Base-by-base conservation (phyloP, 2,888 invertebrate genomes). In the Branchipolynoe longqiensis region DNA sequence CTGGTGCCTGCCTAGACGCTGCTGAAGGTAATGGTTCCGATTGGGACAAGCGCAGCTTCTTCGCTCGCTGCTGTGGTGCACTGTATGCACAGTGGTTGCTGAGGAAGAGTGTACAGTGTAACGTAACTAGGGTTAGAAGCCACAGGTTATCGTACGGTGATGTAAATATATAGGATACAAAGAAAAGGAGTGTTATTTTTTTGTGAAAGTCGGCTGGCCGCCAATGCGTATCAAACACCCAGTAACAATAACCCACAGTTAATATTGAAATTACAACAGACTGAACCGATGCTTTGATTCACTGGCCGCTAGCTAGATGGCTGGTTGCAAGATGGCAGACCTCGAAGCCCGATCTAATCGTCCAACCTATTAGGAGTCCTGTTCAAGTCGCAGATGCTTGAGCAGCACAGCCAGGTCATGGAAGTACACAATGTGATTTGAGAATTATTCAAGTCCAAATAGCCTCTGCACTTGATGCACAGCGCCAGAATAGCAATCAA, bases 111-210 rank as follows among this genome's bases (percentile, higher is more conserved):
- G 69, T 69, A 69, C 69, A 69, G 69, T 69, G 69, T 69, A 38
- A 69, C 38, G 69, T 69, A n/a, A n/a, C n/a, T n/a, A 33, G 12
- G 6, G 38, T 69, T 22, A 38, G 36, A 14, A 4, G 69, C 38
- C 38, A 3, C 2, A 22, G 8, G 1, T n/a, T 22, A 2, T 18
- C 1, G 6, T 58, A 58, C 12, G 58, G 25, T 8, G 58, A 69
- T 69, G 69, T 69, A 69, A 33, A 69, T 69, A 69, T 69, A 36
- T 69, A 69, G 69, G 69, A 69, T 69, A n/a, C n/a, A 33, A 69
- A n/a, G 31, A 31, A 62, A 69, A 69, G 69, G 69, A 69, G 69
- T 69, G 69, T 69, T 69, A 69, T 69, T 69, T 69, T 69, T 69
- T 36, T 69, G 69, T 69, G 22, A 69, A 38, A 8, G 69, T 69